Evolutionary conservation across 92 coral and sea anemone genomes (phyloP).

Genomic region (Paramuricea clavata): DNA sequence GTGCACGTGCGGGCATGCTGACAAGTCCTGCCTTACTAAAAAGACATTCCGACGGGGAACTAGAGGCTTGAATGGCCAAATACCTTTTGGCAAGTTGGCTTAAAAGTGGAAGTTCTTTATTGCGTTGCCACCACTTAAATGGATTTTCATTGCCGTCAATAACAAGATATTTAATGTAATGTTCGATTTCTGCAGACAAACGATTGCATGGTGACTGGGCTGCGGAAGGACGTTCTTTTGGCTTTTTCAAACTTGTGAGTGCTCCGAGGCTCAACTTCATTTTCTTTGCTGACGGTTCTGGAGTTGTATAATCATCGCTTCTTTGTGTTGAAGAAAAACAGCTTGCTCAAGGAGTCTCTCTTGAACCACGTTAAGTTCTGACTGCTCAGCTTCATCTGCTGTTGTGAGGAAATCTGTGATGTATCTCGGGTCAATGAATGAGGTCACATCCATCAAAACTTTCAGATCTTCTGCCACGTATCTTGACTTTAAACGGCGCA

Average conservation of each 20-base stretch:
- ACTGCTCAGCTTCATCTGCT: background rate
- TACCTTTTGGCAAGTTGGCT: constrained; percentile 30
- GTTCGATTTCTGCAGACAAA: constrained; percentile 18
- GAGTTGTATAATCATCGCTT: background rate
- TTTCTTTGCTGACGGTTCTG: constrained; percentile 1
- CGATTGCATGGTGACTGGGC: background rate
- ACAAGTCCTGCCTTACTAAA: constrained; percentile 12
- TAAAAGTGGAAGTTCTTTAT: constrained; percentile 19
- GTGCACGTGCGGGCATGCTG: background rate
- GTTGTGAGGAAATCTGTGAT: constrained; percentile 12
- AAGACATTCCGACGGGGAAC: constrained; percentile 7
- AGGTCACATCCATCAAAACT: background rate
- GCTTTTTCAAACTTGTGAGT: constrained; percentile 5
- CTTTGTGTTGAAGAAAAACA: background rate
- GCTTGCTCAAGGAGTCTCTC: background rate
- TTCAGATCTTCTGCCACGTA: background rate
- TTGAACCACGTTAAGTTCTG: background rate
- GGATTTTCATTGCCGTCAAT: constrained; percentile 54
- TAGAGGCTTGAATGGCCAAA: constrained; percentile 5
- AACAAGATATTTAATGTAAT: constrained; percentile 30
- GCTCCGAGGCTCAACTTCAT: constrained; percentile 21
- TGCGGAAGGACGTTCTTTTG: background rate
- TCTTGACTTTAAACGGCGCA: background rate
- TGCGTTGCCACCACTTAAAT: constrained; percentile 44
- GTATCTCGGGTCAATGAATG: background rate